Evolutionary conservation across 2,888 invertebrate genomes (phyloP).

Genomic region (Sturmia bella): DNA sequence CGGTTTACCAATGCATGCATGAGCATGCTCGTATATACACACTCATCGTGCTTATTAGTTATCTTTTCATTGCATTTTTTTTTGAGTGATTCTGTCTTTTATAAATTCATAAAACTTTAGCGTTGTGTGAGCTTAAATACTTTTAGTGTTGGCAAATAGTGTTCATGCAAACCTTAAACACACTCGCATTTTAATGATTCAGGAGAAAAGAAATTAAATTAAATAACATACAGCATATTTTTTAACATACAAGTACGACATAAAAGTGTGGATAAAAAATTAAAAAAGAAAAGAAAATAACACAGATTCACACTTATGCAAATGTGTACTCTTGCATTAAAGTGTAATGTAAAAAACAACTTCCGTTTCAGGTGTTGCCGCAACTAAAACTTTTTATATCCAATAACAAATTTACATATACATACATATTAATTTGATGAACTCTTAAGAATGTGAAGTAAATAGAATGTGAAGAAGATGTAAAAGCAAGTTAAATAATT

Average conservation of each 20-base stretch:
- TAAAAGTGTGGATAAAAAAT: neutral
- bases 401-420: too few species aligned
- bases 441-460: too few species aligned
- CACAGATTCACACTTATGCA: conserved; percentile 8
- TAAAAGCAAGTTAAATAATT: too few species aligned
- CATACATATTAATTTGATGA: too few species aligned
- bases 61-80: conserved; percentile 2
- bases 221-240: conserved; percentile 46
- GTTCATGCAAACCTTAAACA: conserved; percentile 23
- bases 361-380: too few species aligned
- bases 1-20: too few species aligned
- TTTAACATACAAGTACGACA: neutral
- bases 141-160: conserved; percentile 5
- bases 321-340: neutral
- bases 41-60: neutral
- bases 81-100: conserved; percentile 10
- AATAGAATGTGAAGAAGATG: too few species aligned
- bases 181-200: conserved; percentile 44
- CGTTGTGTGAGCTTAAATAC: conserved; percentile 11
- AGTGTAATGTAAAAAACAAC: too few species aligned
- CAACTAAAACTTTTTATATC: too few species aligned
- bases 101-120: conserved; percentile 13
- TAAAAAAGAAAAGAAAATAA: conserved; percentile 1
- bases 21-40: neutral
- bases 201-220: conserved; percentile 50